Base-by-base conservation (phyloP, 92 coral and sea anemone species). In the Zoanthus gigantus region DNA sequence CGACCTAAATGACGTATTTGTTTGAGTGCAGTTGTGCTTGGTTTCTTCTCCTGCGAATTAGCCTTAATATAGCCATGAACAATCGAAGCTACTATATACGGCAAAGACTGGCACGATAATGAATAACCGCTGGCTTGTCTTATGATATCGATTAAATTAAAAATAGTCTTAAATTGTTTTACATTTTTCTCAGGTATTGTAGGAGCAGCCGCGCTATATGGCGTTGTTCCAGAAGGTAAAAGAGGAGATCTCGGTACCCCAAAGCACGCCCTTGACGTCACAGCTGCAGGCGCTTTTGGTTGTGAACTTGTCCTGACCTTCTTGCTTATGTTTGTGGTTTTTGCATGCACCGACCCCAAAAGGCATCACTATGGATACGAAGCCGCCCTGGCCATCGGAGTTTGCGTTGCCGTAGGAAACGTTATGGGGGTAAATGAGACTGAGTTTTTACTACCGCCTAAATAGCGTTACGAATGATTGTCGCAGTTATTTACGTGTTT, bases 191-290 rank as follows among this genome's bases (percentile, higher is more conserved):
- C 83, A 96, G 98, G 98, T 34, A 95, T 96, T 46, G 95, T 92
- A 5, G 98, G 98, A 57, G 92, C 98, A n/a, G 96, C 93, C 3
- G 92, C 95, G 73, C 80, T 96, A 81, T 95, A 95, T 73, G 94
- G 87, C 60, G 65, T 96, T 76, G 94, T 98, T 17, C 98, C 98
- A 8, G 90, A 76, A 29, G 85, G 65, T 11, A 88, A 92, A 61
- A 91, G 98, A 72, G 98, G 98, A 37, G 89, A 82, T 0, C 98
- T 96, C 61, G 98, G 98, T 11, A 94, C 94, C 69, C 95, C 96
- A 2, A 83, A 90, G 63, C 98, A 93, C 16, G 90, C 83, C 67
- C 77, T 48, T 69, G 98, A 92, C 32, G 98, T 96, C 57, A 93
- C 94, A 28, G 76, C 92, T 16, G 96, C 76, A 14, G 98, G 95